Evolutionary conservation across 1,140 invertebrate species (phyloP).

Genomic region (Drosophila paulistorum): DNA sequence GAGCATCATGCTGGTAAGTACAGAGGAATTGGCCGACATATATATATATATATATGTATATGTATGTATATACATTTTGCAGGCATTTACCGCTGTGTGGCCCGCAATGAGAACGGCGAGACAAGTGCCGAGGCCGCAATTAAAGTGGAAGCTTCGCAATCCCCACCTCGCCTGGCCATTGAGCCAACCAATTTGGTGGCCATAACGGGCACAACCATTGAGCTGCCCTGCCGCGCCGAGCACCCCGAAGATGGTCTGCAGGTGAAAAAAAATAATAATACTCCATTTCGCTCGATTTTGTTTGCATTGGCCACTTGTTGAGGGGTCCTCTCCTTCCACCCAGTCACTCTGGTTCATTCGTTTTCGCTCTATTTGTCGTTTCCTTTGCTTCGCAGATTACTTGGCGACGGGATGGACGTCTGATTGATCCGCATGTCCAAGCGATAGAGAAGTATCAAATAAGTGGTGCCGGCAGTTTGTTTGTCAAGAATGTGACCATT

Average conservation of each 20-base stretch:
- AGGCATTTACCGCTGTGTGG: constrained; percentile 89
- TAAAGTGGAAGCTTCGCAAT: constrained; percentile 84
- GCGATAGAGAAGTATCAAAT: constrained; percentile 84
- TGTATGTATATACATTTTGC: not conserved
- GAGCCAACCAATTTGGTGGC: constrained; percentile 90
- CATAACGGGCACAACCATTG: constrained; percentile 88
- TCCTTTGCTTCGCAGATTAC: constrained; percentile 74
- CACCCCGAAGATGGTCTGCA: constrained; percentile 91
- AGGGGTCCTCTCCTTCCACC: not conserved
- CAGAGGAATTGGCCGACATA: not conserved
- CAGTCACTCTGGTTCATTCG: not conserved
- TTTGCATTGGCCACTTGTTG: constrained; percentile 66
- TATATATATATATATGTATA: not conserved
- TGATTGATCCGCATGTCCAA: constrained; percentile 83
- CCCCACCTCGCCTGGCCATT: constrained; percentile 86
- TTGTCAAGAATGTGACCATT: constrained; percentile 89
- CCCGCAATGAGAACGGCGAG: constrained; percentile 88
- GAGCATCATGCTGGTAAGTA: constrained; percentile 87
- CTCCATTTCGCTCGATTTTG: constrained; percentile 18
- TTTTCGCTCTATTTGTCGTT: not conserved
- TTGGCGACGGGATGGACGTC: constrained; percentile 92
- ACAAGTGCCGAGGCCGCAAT: constrained; percentile 88
- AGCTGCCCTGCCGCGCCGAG: constrained; percentile 91
- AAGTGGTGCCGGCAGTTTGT: constrained; percentile 89
- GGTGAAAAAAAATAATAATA: constrained; percentile 81